Conservation (phyloP, 1,140 invertebrate genomes). For the fruit fly (Drosophila melanogaster) region Release_6_plus_ISO1_MT NT_037436.4:19984001-19984500, state of each 20-base stretch:
- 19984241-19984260: background rate
- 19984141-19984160: slow-evolving; percentile 39
- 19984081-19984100: background rate
- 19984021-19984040: slow-evolving; percentile 7
- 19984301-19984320: too few species aligned
- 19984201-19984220: too few species aligned
- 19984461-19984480: too few species aligned
- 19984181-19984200: slow-evolving; percentile 3
- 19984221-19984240: slow-evolving; percentile 12
- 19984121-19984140: slow-evolving; percentile 18
- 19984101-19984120: slow-evolving; percentile 15
- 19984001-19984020: background rate
- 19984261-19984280: too few species aligned
- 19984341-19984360: too few species aligned
- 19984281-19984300: too few species aligned
- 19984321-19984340: too few species aligned
- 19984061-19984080: background rate
- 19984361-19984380: too few species aligned
- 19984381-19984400: too few species aligned
- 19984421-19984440: too few species aligned
- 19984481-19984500: background rate
- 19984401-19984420: too few species aligned
- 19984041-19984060: background rate
- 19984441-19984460: background rate
- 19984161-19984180: slow-evolving; percentile 35